Evolutionary conservation across 2,888 invertebrate genomes (phyloP).

Genomic region (Cephus sareptanus): DNA sequence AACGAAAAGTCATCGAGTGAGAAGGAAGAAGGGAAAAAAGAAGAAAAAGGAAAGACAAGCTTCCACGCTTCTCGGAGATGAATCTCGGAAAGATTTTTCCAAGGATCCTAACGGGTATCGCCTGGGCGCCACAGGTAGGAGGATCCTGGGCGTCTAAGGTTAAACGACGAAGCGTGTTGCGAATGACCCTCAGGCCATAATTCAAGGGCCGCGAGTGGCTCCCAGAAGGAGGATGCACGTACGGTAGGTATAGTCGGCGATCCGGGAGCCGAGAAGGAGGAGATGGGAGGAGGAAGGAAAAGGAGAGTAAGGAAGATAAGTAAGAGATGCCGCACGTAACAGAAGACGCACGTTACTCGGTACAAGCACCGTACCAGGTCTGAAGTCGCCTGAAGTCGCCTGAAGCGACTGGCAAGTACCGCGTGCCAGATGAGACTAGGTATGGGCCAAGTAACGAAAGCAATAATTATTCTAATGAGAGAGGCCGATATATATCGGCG

Average conservation of each 20-base stretch:
- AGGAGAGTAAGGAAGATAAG: conserved; percentile 21
- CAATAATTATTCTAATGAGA: conserved; percentile 50
- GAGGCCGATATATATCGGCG: conserved; percentile 40
- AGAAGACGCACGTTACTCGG: neutral
- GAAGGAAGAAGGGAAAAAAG: too few species aligned
- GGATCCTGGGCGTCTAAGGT: conserved; percentile 37
- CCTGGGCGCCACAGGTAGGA: too few species aligned
- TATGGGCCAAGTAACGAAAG: conserved; percentile 22
- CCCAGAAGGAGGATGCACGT: conserved; percentile 30
- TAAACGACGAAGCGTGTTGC: conserved; percentile 64
- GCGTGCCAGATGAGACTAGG: neutral
- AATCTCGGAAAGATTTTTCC: too few species aligned
- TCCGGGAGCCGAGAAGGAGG: conserved; percentile 22
- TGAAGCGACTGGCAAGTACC: conserved; percentile 26
- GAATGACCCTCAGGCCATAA: conserved; percentile 61
- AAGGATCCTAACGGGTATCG: too few species aligned
- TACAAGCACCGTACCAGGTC: conserved; percentile 20
- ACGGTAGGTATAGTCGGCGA: too few species aligned
- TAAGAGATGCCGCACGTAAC: conserved; percentile 20
- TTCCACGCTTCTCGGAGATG: too few species aligned
- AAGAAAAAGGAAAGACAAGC: too few species aligned
- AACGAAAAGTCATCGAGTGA: too few species aligned
- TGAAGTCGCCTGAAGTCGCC: conserved; percentile 29
- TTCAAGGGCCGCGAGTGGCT: conserved; percentile 41
- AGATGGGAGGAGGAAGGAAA: too few species aligned